phyloP scores from a whole-genome alignment of 2,888 invertebrate genomes.

The Cactoblastis cactorum region DNA sequence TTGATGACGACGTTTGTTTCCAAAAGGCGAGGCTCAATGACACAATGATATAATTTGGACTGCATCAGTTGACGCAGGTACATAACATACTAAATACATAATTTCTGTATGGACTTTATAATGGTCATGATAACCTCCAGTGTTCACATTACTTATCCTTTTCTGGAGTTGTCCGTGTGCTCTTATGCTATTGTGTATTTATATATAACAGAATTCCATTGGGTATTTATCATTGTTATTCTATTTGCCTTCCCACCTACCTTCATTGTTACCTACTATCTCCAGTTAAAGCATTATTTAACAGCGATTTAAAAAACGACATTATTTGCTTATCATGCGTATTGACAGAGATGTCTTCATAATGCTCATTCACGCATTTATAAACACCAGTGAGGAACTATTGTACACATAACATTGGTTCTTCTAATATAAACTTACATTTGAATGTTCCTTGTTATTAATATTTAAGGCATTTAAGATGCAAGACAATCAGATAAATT shows the following conservation, averaged over 20 bases:
- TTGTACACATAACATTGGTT: background rate
- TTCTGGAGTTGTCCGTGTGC: too few relatives aligned
- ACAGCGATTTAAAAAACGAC: background rate
- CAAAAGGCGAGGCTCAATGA: conserved; percentile 26
- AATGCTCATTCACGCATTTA: background rate
- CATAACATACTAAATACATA: conserved; percentile 18
- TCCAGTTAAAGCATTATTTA: background rate
- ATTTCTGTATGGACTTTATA: conserved; percentile 10
- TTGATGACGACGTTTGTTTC: conserved; percentile 28
- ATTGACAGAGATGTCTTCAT: background rate
- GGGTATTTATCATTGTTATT: too few relatives aligned
- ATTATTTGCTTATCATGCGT: background rate
- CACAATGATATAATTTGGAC: conserved; percentile 32
- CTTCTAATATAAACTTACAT: too few relatives aligned
- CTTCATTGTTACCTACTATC: too few relatives aligned
- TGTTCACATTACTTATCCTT: too few relatives aligned
- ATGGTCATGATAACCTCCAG: background rate
- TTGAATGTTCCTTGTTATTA: too few relatives aligned
- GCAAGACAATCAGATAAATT: too few relatives aligned
- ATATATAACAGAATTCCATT: too few relatives aligned
- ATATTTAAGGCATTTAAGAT: too few relatives aligned
- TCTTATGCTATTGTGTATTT: too few relatives aligned
- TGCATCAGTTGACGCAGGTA: conserved; percentile 30
- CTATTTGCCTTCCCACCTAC: background rate
- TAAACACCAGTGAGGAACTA: background rate